Evolutionary conservation across 2,113 vertebrate genomes (phyloP).

Genomic region (Panthera leo): DNA sequence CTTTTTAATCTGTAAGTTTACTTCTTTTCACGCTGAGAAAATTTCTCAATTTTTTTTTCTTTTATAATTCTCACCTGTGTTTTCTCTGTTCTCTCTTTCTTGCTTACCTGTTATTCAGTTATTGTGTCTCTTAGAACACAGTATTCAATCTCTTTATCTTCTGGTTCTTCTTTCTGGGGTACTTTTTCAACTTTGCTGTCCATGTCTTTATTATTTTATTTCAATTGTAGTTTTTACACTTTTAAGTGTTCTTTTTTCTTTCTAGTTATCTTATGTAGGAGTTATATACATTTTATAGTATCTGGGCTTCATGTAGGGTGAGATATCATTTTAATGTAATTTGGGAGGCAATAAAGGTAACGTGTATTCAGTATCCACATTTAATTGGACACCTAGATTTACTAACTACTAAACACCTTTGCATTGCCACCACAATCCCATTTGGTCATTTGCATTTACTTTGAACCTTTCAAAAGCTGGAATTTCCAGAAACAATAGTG

Average conservation of each 20-base stretch:
- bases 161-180: neutral
- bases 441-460: no score
- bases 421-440: neutral
- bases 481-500: neutral
- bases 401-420: neutral
- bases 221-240: neutral
- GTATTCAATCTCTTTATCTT: neutral
- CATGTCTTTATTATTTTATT: neutral
- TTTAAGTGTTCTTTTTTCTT: neutral
- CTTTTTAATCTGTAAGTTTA: neutral
- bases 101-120: neutral
- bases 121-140: neutral
- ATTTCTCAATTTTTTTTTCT: neutral
- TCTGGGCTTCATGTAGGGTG: neutral
- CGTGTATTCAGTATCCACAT: neutral
- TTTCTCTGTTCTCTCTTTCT: neutral
- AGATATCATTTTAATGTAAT: neutral
- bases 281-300: neutral
- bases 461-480: neutral
- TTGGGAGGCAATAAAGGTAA: neutral
- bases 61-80: neutral
- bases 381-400: neutral
- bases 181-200: neutral
- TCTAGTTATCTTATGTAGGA: neutral
- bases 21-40: neutral